These are phyloP conservation scores for Drosophila setifemur DNA, from an alignment of 1,140 invertebrate species.

Conservation along the genomic window DNA sequence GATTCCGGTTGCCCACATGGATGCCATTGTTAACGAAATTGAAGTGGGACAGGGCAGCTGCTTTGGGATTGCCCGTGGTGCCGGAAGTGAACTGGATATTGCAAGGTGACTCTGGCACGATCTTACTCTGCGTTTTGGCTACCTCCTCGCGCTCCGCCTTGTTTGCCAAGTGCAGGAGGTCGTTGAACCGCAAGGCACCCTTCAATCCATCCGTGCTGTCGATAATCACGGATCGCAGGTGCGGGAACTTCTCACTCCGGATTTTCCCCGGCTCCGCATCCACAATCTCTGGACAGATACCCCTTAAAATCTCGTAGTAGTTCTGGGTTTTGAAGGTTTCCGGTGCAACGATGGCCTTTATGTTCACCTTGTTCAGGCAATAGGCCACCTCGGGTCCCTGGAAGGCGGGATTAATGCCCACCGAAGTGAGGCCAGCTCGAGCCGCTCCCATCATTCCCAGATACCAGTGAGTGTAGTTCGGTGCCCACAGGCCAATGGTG, in stretches of 20 bases:
- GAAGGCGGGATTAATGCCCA: constrained; percentile 93
- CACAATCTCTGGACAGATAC: constrained; percentile 83
- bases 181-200: constrained; percentile 85
- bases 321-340: constrained; percentile 87
- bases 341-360: constrained; percentile 88
- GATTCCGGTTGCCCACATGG: constrained; percentile 85
- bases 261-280: constrained; percentile 49
- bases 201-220: constrained; percentile 83
- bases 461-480: constrained; percentile 93
- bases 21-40: constrained; percentile 94
- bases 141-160: constrained; percentile 58
- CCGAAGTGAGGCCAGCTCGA: constrained; percentile 91
- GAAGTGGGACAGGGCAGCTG: constrained; percentile 91
- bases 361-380: constrained; percentile 89
- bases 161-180: constrained; percentile 83
- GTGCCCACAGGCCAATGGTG: constrained; percentile 93
- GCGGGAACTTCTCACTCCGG: constrained; percentile 82
- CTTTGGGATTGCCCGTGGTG: constrained; percentile 90
- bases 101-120: constrained; percentile 86
- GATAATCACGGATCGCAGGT: constrained; percentile 84
- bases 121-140: constrained; percentile 27
- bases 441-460: constrained; percentile 90
- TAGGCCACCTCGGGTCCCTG: constrained; percentile 90
- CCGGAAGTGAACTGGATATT: constrained; percentile 96
- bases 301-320: constrained; percentile 88